Evolutionary conservation across 2,113 vertebrate genomes (phyloP).

Genomic region (Petroica traversi): DNA sequence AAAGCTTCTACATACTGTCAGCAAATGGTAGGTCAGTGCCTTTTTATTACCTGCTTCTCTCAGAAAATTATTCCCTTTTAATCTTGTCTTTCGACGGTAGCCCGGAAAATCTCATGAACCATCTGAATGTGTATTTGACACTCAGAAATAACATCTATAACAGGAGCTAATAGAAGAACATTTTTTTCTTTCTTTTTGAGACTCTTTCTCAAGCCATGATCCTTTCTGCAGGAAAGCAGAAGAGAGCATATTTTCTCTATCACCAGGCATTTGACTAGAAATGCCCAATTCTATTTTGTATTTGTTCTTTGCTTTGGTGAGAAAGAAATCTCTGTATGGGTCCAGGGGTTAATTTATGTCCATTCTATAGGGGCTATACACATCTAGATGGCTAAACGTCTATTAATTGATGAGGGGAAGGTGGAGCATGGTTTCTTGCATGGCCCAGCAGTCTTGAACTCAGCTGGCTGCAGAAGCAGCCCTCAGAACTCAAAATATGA

Average conservation of each 20-base stretch:
- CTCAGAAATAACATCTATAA: background rate
- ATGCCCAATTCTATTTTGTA: background rate
- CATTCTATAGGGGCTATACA: background rate
- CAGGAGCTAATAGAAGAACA: background rate
- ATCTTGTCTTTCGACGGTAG: background rate
- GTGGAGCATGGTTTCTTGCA: rapidly evolving
- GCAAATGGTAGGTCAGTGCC: background rate
- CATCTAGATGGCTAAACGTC: background rate
- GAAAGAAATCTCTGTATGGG: background rate
- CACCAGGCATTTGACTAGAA: background rate
- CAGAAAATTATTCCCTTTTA: background rate
- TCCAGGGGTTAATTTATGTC: background rate
- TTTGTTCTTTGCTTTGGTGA: background rate
- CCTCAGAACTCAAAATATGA: background rate
- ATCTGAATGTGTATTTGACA: background rate
- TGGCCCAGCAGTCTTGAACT: background rate
- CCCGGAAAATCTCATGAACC: background rate
- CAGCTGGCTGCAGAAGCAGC: background rate
- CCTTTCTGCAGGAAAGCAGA: background rate
- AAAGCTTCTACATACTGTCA: background rate
- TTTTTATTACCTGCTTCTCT: background rate
- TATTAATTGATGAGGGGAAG: background rate
- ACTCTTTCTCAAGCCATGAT: background rate
- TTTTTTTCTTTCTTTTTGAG: background rate
- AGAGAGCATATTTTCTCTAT: background rate